Conservation (phyloP, 2,888 invertebrate species). For the Phyllotreta striolata region DNA sequence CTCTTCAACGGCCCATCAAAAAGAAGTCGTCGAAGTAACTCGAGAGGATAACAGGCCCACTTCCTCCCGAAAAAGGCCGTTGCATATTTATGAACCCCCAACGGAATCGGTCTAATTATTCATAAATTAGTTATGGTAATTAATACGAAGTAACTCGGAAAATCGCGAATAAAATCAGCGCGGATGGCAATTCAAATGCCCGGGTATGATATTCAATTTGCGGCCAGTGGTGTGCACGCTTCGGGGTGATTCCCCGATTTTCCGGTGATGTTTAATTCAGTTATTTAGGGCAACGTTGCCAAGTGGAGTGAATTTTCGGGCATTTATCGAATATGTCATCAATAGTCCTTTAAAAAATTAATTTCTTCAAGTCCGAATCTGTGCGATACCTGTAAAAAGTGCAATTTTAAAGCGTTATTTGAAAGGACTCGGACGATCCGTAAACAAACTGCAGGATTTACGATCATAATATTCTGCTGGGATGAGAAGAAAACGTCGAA, state of each 20-base stretch:
- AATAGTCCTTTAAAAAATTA: too few species aligned
- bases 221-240: slow-evolving; percentile 24
- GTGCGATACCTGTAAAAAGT: background rate
- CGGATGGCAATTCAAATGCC: slow-evolving; percentile 48
- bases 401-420: slow-evolving; percentile 10
- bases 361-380: background rate
- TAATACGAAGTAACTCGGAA: slow-evolving; percentile 46
- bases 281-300: slow-evolving; percentile 5
- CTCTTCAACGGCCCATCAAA: slow-evolving; percentile 6
- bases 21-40: slow-evolving; percentile 15
- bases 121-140: slow-evolving; percentile 51
- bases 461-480: slow-evolving; percentile 5
- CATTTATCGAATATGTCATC: too few species aligned
- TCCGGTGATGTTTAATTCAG: slow-evolving; percentile 17
- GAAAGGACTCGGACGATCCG: background rate
- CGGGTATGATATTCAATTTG: slow-evolving; percentile 42
- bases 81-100: slow-evolving; percentile 48
- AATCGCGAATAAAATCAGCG: slow-evolving; percentile 42
- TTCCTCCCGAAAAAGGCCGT: slow-evolving; percentile 28
- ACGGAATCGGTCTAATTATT: slow-evolving; percentile 48
- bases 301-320: too few species aligned
- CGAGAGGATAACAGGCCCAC: background rate
- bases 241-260: slow-evolving; percentile 4
- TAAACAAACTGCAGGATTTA: slow-evolving; percentile 18
- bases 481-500: background rate